A percentile compares a stretch with the other conserved stretches of the same genome.
These are phyloP conservation scores for Babyrousa celebensis DNA, from an alignment of 2,797 vertebrate species.

Conservation along the genomic window DNA sequence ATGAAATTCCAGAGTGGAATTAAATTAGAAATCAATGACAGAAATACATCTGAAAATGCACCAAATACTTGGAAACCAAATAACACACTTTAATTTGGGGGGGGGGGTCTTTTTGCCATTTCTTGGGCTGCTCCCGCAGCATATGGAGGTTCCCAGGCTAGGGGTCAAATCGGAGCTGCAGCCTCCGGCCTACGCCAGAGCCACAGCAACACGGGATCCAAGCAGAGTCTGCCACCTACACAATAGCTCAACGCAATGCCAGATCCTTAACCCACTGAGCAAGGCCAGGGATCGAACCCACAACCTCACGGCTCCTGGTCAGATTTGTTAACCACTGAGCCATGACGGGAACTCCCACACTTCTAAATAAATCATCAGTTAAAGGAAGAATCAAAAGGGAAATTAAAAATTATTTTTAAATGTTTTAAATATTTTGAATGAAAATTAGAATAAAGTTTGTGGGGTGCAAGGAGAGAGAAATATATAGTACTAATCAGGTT, in stretches of 20 bases:
- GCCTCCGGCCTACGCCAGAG: no score
- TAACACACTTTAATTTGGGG: neutral
- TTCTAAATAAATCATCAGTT: neutral
- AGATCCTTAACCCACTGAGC: no score
- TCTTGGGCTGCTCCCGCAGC: no score
- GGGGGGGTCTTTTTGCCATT: no score
- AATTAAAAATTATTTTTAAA: neutral
- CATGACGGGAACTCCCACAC: neutral
- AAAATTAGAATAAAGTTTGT: constrained; percentile 22
- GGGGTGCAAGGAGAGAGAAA: neutral
- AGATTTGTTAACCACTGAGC: no score
- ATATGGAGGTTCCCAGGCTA: no score
- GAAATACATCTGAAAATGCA: neutral
- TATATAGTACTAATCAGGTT: neutral
- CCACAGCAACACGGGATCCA: no score
- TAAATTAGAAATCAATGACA: neutral
- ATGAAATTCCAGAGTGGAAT: neutral
- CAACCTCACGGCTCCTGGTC: no score
- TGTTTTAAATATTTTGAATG: neutral
- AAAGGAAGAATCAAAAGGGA: neutral
- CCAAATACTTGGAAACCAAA: constrained; percentile 16
- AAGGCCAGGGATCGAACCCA: no score
- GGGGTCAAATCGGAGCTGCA: no score
- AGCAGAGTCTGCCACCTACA: no score
- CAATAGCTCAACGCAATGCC: no score